Evolutionary conservation across 2,888 invertebrate species (phyloP).

Genomic region (Caenorhabditis sp.): DNA sequence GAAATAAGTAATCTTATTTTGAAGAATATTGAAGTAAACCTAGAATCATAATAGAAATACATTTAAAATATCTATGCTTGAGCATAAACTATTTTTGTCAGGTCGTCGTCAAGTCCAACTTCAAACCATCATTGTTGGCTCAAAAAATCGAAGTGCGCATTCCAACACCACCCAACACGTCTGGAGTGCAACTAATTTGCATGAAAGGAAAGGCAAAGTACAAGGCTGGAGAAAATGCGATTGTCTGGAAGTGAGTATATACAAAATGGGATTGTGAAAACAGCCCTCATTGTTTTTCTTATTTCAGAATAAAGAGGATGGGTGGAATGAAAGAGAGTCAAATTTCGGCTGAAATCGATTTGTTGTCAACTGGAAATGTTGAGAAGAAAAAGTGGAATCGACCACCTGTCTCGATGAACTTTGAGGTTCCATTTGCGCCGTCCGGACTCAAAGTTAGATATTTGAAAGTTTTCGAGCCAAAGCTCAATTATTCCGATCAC

Average conservation of each 20-base stretch:
- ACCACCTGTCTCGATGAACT: constrained; percentile 99
- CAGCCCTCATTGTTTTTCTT: not conserved
- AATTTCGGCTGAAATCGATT: constrained; percentile 96
- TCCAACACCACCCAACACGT: constrained; percentile 97
- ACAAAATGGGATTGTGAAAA: not conserved
- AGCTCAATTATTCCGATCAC: constrained; percentile 98
- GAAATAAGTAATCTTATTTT: no score
- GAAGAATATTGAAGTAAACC: no score
- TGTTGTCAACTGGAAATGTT: constrained; percentile 90
- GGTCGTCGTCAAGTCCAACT: constrained; percentile 97
- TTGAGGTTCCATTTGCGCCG: constrained; percentile 99
- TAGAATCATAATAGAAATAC: not conserved
- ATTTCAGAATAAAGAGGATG: constrained; percentile 76
- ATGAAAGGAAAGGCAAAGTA: constrained; percentile 98
- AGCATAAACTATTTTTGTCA: constrained; percentile 14
- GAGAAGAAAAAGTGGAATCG: constrained; percentile 95
- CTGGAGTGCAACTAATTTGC: constrained; percentile 97
- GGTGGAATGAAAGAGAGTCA: constrained; percentile 97
- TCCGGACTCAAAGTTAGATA: constrained; percentile 99
- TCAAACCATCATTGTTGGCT: constrained; percentile 94
- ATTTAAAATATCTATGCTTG: constrained; percentile 1
- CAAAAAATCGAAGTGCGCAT: constrained; percentile 99
- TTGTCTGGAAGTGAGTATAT: constrained; percentile 87
- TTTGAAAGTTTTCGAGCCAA: constrained; percentile 98
- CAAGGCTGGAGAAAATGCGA: constrained; percentile 99